Base-by-base conservation (phyloP, 2,113 vertebrate genomes). In the Toxostoma redivivum region DNA sequence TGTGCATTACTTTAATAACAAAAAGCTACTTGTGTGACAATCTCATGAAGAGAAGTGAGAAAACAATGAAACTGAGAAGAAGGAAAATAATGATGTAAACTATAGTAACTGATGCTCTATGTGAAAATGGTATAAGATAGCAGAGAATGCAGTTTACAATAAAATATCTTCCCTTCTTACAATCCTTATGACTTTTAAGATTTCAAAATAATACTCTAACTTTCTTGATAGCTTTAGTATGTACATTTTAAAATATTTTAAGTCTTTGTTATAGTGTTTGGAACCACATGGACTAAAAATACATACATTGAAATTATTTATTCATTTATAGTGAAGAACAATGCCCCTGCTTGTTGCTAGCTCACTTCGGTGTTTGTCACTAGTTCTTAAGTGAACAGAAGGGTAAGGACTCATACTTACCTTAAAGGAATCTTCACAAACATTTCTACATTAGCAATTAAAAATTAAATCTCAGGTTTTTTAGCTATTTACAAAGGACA, bases 351-450 rank as follows among this genome's bases (percentile, higher is more conserved):
- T 28, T 70, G 15, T 28, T n/a, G 37, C 3, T 22, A 22, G 3
- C 33, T 38, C 33, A 86, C 8, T 78, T 61, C 33, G 58, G 25
- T 40, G 24, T 40, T 71, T 50, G 20, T 45, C 20, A 14, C 5
- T 54, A 37, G 31, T 40, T 83, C 27, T 38, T 47, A 22, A 44
- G 8, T 31, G 50, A 70, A 16, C 5, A n/a, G 28, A 54, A 54
- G 8, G 7, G 7, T 23, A 33, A 54, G 15, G 24, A 56, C 9
- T 5, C 0, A 0, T 47, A n/a, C 20, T 69, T 60, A 15, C 12
- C 22, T 31, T 44, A 40, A 60, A 57, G 19, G 21, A 37, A 40
- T 40, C 12, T 27, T 79, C 13, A 30, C 12, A 40, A 25, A 3
- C 5, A 21, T 19, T 74, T 81, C 48, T 38, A 47, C 4, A 15